phyloP scores from a whole-genome alignment of 2,797 vertebrate species.

The Sciurus carolinensis region DNA sequence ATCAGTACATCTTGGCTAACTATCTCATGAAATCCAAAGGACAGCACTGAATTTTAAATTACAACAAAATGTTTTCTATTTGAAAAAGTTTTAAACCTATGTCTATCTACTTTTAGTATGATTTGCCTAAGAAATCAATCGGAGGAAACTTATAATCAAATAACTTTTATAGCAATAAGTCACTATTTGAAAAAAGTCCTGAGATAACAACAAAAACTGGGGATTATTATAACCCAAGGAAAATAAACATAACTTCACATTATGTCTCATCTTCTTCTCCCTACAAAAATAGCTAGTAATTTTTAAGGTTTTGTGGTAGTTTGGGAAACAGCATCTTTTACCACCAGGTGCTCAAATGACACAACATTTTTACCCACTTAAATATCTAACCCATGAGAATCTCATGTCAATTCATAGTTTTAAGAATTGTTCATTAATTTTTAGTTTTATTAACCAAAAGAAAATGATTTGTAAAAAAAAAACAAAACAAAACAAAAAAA shows the following conservation, averaged over 20 bases:
- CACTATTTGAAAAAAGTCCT: neutral
- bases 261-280: neutral
- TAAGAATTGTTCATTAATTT: neutral
- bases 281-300: neutral
- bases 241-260: neutral
- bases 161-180: neutral
- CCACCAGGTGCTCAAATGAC: neutral
- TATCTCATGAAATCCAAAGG: neutral
- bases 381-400: neutral
- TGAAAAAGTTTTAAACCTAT: neutral
- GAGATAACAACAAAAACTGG: neutral
- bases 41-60: conserved; percentile 27
- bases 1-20: neutral
- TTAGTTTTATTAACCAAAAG: neutral
- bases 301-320: neutral
- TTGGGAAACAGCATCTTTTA: neutral
- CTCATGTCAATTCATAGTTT: neutral
- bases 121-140: neutral
- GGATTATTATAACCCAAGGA: neutral
- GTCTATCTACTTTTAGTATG: neutral
- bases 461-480: too few species aligned
- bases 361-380: neutral
- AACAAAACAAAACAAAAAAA: too few species aligned
- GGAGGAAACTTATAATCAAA: neutral
- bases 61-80: neutral